phyloP scores from a whole-genome alignment of 2,888 invertebrate genomes.

The Drosophila histrio region DNA sequence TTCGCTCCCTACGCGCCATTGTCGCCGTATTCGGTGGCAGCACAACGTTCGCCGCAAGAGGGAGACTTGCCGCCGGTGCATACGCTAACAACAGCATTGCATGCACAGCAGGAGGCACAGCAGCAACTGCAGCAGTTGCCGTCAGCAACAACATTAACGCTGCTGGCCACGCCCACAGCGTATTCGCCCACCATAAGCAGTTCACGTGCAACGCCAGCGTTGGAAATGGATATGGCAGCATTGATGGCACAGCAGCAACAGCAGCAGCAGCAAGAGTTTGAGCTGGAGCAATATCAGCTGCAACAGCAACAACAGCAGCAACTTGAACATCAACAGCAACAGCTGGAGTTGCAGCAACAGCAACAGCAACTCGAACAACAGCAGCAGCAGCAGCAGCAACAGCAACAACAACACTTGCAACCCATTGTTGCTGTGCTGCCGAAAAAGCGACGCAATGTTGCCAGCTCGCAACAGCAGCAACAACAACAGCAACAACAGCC shows the following conservation, averaged over 20 bases:
- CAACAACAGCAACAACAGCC: slow-evolving; percentile 18
- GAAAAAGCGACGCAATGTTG: slow-evolving; percentile 45
- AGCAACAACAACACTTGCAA: slow-evolving; percentile 20
- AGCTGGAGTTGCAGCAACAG: slow-evolving; percentile 29
- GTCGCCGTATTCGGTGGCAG: slow-evolving; percentile 70
- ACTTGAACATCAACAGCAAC: slow-evolving; percentile 40
- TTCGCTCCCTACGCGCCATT: slow-evolving; percentile 75
- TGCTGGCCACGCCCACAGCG: slow-evolving; percentile 64
- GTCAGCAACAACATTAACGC: slow-evolving; percentile 43
- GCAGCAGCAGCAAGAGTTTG: slow-evolving; percentile 43
- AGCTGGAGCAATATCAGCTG: slow-evolving; percentile 29
- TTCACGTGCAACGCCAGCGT: slow-evolving; percentile 84
- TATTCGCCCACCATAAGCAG: slow-evolving; percentile 81
- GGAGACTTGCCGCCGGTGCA: slow-evolving; percentile 82
- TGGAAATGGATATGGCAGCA: slow-evolving; percentile 66
- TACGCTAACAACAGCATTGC: slow-evolving; percentile 67
- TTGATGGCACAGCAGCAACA: slow-evolving; percentile 56
- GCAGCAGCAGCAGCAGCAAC: slow-evolving; percentile 38
- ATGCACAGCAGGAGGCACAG: slow-evolving; percentile 64
- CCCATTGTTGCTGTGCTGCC: slow-evolving; percentile 39
- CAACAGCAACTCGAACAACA: slow-evolving; percentile 24
- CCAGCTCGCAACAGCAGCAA: slow-evolving; percentile 20
- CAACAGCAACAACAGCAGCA: slow-evolving; percentile 36
- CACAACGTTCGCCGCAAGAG: slow-evolving; percentile 80
- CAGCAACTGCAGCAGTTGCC: slow-evolving; percentile 48